Conservation (phyloP, 2,888 invertebrate genomes). For the Apotomis capreana region DNA sequence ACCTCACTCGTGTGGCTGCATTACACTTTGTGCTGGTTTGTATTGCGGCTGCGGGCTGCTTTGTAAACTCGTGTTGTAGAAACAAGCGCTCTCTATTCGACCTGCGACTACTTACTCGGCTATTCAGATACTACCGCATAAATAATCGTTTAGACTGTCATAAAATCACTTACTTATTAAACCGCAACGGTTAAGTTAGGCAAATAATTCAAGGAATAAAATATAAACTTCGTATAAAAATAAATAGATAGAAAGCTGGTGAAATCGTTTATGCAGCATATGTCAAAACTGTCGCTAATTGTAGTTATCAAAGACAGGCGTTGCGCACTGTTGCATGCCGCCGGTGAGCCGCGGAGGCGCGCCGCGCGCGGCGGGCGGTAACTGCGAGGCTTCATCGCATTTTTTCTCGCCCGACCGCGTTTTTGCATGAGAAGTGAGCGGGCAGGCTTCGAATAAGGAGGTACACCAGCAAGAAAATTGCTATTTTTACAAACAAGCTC, state of each 20-base stretch:
- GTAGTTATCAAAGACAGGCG: conserved; percentile 50
- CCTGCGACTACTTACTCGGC: conserved; percentile 14
- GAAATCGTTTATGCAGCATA: not conserved
- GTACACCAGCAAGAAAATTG: conserved; percentile 68
- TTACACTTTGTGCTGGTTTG: conserved; percentile 60
- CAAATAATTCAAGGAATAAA: conserved; percentile 1
- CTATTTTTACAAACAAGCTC: conserved; percentile 72
- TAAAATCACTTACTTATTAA: conserved; percentile 10
- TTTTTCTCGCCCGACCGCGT: conserved; percentile 59
- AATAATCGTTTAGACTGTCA: conserved; percentile 8
- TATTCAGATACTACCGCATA: conserved; percentile 11
- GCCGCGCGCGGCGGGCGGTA: conserved; percentile 63
- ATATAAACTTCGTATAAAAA: not conserved
- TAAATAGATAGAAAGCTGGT: not conserved
- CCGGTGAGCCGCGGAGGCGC: conserved; percentile 54
- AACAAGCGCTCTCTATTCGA: conserved; percentile 54
- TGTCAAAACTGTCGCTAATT: conserved; percentile 42
- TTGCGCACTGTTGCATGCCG: conserved; percentile 51
- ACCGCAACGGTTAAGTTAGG: not conserved
- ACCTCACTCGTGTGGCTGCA: conserved; percentile 57
- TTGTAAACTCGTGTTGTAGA: conserved; percentile 61
- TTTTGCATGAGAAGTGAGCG: conserved; percentile 63
- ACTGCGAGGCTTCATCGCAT: conserved; percentile 55
- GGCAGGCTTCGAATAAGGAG: conserved; percentile 63
- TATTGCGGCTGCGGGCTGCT: conserved; percentile 53